Evolutionary conservation across 1,140 invertebrate species (phyloP).

Genomic region (Tribolium castaneum): DNA sequence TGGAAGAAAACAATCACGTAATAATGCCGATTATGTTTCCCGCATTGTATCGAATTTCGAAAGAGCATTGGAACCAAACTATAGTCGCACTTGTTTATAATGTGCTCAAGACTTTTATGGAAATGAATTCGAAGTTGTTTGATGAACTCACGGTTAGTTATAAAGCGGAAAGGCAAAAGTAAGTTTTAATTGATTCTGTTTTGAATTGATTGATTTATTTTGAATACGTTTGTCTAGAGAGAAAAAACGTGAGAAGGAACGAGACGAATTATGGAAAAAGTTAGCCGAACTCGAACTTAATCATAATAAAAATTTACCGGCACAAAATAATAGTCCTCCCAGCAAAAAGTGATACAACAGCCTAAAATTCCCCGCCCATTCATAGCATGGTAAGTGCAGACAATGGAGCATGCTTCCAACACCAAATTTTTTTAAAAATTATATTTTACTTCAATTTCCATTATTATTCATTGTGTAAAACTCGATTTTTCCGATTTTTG

Average conservation of each 20-base stretch:
- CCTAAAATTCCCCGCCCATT: slow-evolving; percentile 53
- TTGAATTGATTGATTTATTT: not conserved
- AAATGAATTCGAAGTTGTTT: slow-evolving; percentile 99
- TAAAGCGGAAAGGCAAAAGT: slow-evolving; percentile 98
- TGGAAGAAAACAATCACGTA: slow-evolving; percentile 92
- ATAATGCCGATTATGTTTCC: slow-evolving; percentile 97
- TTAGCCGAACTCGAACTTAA: slow-evolving; percentile 85
- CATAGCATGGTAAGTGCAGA: slow-evolving; percentile 53
- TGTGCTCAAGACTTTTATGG: slow-evolving; percentile 99
- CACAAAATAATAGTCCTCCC: slow-evolving; percentile 60
- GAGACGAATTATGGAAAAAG: slow-evolving; percentile 94
- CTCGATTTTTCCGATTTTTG: too few relatives aligned
- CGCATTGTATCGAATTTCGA: slow-evolving; percentile 96
- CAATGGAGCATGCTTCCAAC: slow-evolving; percentile 44
- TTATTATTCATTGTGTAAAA: not conserved
- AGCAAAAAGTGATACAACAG: slow-evolving; percentile 63
- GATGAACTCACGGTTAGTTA: slow-evolving; percentile 98
- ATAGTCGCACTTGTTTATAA: slow-evolving; percentile 99
- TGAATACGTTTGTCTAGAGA: slow-evolving; percentile 73
- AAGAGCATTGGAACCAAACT: slow-evolving; percentile 99
- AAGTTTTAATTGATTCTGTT: slow-evolving; percentile 63
- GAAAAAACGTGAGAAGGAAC: slow-evolving; percentile 93
- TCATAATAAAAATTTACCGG: slow-evolving; percentile 61
- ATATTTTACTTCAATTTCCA: too few relatives aligned
- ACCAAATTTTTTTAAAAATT: slow-evolving; percentile 19